A percentile compares a stretch with the other conserved stretches of the same genome.
These are phyloP conservation scores for human DNA, from an alignment of 2,113 vertebrate species.

Conservation along the genomic window GRCh38 chr11:115023001-115023500, in stretches of 20 bases:
- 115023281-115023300: background rate
- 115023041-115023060: background rate
- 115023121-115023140: background rate
- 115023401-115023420: background rate
- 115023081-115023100: background rate
- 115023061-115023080: background rate
- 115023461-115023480: background rate
- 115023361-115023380: background rate
- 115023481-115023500: background rate
- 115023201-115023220: background rate
- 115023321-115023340: background rate
- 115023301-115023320: background rate
- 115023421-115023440: too few relatives aligned
- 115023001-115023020: background rate
- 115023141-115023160: background rate
- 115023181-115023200: background rate
- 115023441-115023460: background rate
- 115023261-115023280: background rate
- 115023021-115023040: background rate
- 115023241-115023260: background rate
- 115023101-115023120: background rate
- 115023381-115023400: background rate
- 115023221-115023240: background rate
- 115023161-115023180: background rate
- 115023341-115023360: background rate